A percentile compares a stretch with the other conserved stretches of the same genome.
phyloP scores from a whole-genome alignment of 2,113 vertebrate genomes.

The Seriola aureovittata region DNA sequence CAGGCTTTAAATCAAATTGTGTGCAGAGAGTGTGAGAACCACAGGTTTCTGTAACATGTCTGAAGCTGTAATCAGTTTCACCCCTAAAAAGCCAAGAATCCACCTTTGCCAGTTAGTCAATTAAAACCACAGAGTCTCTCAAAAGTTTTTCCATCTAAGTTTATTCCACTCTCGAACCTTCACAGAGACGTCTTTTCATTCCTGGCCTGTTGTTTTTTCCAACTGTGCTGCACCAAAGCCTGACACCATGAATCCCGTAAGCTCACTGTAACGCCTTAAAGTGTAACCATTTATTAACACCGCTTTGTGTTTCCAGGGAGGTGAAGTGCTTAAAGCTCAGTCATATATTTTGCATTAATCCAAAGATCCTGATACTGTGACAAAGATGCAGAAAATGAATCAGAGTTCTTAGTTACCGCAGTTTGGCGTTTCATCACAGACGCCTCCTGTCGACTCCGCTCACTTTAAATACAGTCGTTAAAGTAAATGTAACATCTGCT shows the following conservation, averaged over 20 bases:
- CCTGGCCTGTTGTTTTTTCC: slow-evolving; percentile 81
- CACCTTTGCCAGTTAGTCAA: slow-evolving; percentile 51
- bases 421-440: not conserved
- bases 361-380: no score
- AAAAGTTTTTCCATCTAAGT: slow-evolving; percentile 50
- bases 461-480: not conserved
- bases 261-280: slow-evolving; percentile 31
- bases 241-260: slow-evolving; percentile 55
- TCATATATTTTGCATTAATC: no score
- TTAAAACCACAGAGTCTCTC: slow-evolving; percentile 52
- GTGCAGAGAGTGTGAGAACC: slow-evolving; percentile 16
- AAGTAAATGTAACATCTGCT: slow-evolving; percentile 44
- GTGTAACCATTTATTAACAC: slow-evolving; percentile 11
- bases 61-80: slow-evolving; percentile 36
- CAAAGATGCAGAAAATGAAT: not conserved
- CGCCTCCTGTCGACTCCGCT: slow-evolving; percentile 1
- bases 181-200: slow-evolving; percentile 81
- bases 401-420: not conserved
- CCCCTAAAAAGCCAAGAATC: slow-evolving; percentile 25
- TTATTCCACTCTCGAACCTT: slow-evolving; percentile 64
- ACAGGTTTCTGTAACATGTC: slow-evolving; percentile 1
- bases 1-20: slow-evolving; percentile 19
- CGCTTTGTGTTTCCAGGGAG: not conserved
- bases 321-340: not conserved
- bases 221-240: slow-evolving; percentile 63